Conservation (phyloP, 2,113 vertebrate species). For the Pholis gunnellus region DNA sequence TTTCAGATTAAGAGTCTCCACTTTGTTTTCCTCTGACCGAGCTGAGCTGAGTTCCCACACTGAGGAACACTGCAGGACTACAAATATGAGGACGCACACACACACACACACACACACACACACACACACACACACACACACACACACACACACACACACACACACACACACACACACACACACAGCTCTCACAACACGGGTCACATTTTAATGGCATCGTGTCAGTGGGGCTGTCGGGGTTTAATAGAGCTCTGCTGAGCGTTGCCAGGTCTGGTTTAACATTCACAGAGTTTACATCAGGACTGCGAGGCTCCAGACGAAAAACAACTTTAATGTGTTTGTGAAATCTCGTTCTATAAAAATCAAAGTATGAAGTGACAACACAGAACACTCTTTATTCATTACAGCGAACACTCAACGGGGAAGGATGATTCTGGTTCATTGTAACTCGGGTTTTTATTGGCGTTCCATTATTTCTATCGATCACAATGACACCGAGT, state of each 20-base stretch:
- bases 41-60: constrained; percentile 22
- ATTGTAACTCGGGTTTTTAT: background rate
- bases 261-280: constrained; percentile 44
- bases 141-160: constrained; percentile 24
- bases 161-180: constrained; percentile 14
- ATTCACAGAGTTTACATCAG: constrained; percentile 32
- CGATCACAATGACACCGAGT: background rate
- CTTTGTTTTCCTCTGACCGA: background rate
- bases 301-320: background rate
- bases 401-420: background rate
- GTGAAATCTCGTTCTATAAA: background rate
- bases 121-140: constrained; percentile 22
- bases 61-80: constrained; percentile 49
- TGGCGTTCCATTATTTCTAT: background rate
- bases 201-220: constrained; percentile 60
- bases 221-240: constrained; percentile 48
- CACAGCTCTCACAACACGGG: constrained; percentile 24
- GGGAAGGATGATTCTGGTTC: background rate
- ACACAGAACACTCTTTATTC: background rate
- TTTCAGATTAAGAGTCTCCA: constrained; percentile 24
- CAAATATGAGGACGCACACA: constrained; percentile 18
- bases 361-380: background rate
- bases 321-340: constrained; percentile 9
- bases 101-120: constrained; percentile 18
- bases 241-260: constrained; percentile 50